A percentile compares a stretch with the other conserved stretches of the same genome.
Evolutionary conservation across 2,888 invertebrate species (phyloP).

Genomic region (Xestia sexstrigata): DNA sequence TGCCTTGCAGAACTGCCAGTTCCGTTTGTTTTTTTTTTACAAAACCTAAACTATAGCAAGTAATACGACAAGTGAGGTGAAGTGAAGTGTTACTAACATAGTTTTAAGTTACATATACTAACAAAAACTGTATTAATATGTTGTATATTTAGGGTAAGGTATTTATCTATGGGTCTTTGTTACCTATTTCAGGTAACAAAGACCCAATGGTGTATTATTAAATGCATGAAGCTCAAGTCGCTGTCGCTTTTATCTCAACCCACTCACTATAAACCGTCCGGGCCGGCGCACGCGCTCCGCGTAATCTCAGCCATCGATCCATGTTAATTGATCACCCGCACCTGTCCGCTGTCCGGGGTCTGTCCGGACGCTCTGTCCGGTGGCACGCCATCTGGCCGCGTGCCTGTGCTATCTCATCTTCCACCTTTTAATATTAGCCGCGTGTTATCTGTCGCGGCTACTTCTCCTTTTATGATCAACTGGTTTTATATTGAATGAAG

Average conservation of each 20-base stretch:
- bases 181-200: too few relatives aligned
- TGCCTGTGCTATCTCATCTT: conserved; percentile 71
- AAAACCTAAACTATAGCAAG: too few relatives aligned
- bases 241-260: conserved; percentile 13
- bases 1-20: neutral
- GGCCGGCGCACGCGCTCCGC: conserved; percentile 78
- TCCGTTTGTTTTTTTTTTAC: neutral
- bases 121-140: too few relatives aligned
- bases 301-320: conserved; percentile 84
- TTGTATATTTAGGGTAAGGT: too few relatives aligned
- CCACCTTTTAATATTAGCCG: conserved; percentile 68
- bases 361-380: conserved; percentile 57
- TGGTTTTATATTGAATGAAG: conserved; percentile 57
- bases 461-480: conserved; percentile 54
- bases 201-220: neutral
- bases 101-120: too few relatives aligned
- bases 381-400: conserved; percentile 70
- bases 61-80: neutral
- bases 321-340: conserved; percentile 86
- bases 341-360: conserved; percentile 74
- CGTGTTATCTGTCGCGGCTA: conserved; percentile 51
- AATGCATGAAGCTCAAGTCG: conserved; percentile 17
- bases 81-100: too few relatives aligned
- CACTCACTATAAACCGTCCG: conserved; percentile 40
- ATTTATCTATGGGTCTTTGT: too few relatives aligned